Evolutionary conservation across 2,888 invertebrate genomes (phyloP), one percentile per base, ranked within the genome.

Genomic region (Octonoba sinensis): DNA sequence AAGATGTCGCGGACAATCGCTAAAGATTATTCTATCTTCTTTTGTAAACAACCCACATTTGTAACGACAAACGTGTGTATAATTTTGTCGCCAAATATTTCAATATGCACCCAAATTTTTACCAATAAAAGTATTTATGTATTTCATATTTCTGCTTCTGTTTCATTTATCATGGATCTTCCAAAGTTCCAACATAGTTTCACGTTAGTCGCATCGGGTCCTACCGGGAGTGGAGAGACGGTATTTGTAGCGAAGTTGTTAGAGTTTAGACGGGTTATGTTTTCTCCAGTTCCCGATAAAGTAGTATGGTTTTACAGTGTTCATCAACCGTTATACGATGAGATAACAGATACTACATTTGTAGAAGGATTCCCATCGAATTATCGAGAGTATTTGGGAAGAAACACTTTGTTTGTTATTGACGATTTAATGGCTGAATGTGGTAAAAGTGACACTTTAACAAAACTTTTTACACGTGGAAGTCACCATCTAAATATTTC

Each of bases 121-220:
- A 44, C 36, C 62, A 44, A 64, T 64, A 64, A 64, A 64, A n/a
- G 18, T 44, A 36, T 64, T 27, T 27, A 27, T 3, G 27, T 27
- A 6, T 27, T 3, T 3, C 2, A 27, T 27, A 2, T 27, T 27
- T n/a, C 6, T 27, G 4, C 44, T 3, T 64, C n/a, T n/a, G 27
- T 27, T 27, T 44, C 18, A 64, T 64, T 64, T 44, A 46, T 12
- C 1, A 64, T 64, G 62, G n/a, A 64, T 13, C n/a, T 36, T n/a
- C 62, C 46, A 64, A 12, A 16, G 12, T 44, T 64, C 11, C 44
- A 64, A 18, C 62, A 64, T 18, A 36, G 44, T 16, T 64, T 64
- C 18, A 64, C 62, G 1, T 11, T 36, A 3, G n/a, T 64, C 1
- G 18, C 44, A 1, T 15, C 44, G 1, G 62, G 46, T 1, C 62